Conservation (phyloP, 2,797 vertebrate genomes). For the Momotus momota region DNA sequence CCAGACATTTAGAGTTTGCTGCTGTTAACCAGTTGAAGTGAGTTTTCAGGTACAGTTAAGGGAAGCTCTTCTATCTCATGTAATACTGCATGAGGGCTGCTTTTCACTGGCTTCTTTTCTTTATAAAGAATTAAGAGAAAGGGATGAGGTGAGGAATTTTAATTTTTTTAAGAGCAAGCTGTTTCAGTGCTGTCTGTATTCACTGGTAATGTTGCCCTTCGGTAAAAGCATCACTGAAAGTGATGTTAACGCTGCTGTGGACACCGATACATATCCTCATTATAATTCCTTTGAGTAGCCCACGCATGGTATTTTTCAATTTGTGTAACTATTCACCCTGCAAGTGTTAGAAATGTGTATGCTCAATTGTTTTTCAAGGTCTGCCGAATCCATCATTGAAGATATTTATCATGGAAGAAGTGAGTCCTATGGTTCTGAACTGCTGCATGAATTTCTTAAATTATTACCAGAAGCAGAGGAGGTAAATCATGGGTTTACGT, state of each 20-base stretch:
- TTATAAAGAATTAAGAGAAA: neutral
- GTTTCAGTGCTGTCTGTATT: neutral
- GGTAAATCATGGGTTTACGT: conserved; percentile 78
- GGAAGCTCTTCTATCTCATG: neutral
- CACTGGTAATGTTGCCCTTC: neutral
- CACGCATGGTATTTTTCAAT: neutral
- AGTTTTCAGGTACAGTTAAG: neutral
- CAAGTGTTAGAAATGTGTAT: conserved; percentile 34
- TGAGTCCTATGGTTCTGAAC: conserved; percentile 88
- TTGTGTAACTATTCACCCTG: neutral
- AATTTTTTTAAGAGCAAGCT: neutral
- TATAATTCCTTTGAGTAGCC: neutral
- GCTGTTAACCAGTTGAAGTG: neutral
- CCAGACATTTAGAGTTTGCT: neutral
- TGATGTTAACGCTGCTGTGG: neutral
- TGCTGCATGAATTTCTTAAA: conserved; percentile 93
- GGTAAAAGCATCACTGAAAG: neutral
- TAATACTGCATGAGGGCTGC: neutral
- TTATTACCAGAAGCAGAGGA: conserved; percentile 93
- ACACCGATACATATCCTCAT: neutral
- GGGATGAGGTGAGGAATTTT: neutral
- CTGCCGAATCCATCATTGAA: conserved; percentile 91
- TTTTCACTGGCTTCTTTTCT: neutral
- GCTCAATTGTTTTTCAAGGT: conserved; percentile 81
- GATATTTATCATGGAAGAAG: conserved; percentile 90